These are phyloP conservation scores for Ophraella communa DNA, from an alignment of 2,888 invertebrate species.

Conservation along the genomic window DNA sequence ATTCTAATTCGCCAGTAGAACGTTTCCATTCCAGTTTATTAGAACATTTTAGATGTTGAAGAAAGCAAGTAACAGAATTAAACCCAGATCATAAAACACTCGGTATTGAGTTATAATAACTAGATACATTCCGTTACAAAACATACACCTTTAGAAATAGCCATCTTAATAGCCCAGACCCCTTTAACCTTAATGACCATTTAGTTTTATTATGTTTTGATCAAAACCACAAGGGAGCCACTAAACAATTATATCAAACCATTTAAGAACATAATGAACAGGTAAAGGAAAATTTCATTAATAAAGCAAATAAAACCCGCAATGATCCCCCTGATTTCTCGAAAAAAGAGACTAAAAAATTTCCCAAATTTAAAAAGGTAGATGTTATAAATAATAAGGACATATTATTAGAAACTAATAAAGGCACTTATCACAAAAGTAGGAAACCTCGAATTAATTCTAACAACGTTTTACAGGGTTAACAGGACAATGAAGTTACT, in stretches of 20 bases:
- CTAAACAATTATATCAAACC: not conserved
- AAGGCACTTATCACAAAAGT: not conserved
- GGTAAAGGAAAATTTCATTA: not conserved
- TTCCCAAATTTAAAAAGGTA: not conserved
- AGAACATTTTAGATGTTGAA: slow-evolving; percentile 6
- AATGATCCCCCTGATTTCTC: slow-evolving; percentile 1
- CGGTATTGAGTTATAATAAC: too few relatives aligned
- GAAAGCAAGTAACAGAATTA: too few relatives aligned
- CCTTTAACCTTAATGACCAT: slow-evolving; percentile 4
- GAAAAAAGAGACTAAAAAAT: not conserved
- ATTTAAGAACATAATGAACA: slow-evolving; percentile 4
- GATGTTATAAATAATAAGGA: not conserved
- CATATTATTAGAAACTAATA: not conserved
- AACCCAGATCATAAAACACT: too few relatives aligned
- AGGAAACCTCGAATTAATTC: not conserved
- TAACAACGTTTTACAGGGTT: not conserved
- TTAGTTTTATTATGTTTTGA: slow-evolving; percentile 2
- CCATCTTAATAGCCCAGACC: slow-evolving; percentile 20
- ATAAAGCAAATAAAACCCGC: not conserved
- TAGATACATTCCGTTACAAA: too few relatives aligned
- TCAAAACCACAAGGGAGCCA: slow-evolving; percentile 3
- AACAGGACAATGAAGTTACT: not conserved
- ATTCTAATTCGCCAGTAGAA: slow-evolving; percentile 1
- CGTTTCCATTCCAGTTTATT: not conserved
- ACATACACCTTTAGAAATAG: too few relatives aligned